Evolutionary conservation across 2,113 vertebrate species (phyloP), one percentile per base, ranked within the genome.

Genomic region (Passer montanus): DNA sequence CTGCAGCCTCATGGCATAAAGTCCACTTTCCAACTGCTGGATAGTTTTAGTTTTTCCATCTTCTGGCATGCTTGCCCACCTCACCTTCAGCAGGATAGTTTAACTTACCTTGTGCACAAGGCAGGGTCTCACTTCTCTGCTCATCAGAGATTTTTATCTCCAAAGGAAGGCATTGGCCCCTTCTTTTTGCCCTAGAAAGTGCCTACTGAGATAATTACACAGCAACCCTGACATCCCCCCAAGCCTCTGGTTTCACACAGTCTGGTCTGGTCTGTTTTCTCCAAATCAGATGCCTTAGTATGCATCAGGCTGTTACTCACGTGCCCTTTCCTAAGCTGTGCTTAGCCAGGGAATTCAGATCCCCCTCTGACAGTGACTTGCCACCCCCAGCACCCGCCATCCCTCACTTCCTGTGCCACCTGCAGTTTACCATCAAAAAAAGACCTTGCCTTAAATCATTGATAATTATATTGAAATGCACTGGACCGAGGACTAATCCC

Each of bases 351-450:
- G 50, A 75, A 31, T 67, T 63, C 47, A 78, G 53, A 66, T 79
- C 50, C 22, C 24, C n/a, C 67, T 66, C 58, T 0, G 0, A 56
- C 2, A 0, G 56, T 37, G 82, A 87, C 66, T 70, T 83, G 67
- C 74, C 58, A 66, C 43, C 24, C 0, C 27, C 0, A 0, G 55
- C 33, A 67, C 64, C 44, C 0, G 0, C 43, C 2, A 2, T 72
- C 77, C 87, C 30, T 73, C 72, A 39, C 55, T 50, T 7, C 0
- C 39, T 3, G 0, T 26, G 18, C 67, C 79, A 83, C 68, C 28
- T 56, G 55, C 1, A 0, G 33, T 80, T 91, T 87, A 28, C 84
- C 77, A 66, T 47, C 0, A 0, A 44, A 22, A 22, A 56, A 80
- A 72, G 55, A 53, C 67, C 24, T 26, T 50, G 68, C 75, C 62